Conservation (phyloP, 2,797 vertebrate species). For the Chrosomus eos region DNA sequence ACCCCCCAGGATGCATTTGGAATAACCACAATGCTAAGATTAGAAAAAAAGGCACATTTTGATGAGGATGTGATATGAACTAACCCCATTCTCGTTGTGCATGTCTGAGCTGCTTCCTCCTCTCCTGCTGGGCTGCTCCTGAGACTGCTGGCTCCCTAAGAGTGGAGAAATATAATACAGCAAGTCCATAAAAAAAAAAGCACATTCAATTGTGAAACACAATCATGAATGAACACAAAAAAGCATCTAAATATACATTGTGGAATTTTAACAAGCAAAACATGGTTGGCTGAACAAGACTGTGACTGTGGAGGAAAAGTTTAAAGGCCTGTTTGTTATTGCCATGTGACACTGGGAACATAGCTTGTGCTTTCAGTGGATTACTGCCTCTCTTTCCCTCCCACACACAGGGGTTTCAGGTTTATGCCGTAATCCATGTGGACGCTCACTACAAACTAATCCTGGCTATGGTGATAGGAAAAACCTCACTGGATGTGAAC, state of each 20-base stretch:
- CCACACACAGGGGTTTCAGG: conserved; percentile 16
- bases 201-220: not conserved
- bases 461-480: not conserved
- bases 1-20: conserved; percentile 22
- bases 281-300: conserved; percentile 1
- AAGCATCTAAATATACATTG: not conserved
- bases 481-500: not conserved
- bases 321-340: conserved; percentile 1
- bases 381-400: conserved; percentile 1
- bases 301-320: not conserved
- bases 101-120: conserved; percentile 77
- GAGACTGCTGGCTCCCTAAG: conserved; percentile 82
- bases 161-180: conserved; percentile 39
- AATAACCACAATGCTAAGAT: conserved; percentile 27
- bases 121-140: conserved; percentile 77
- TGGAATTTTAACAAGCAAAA: not conserved
- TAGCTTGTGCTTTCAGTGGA: conserved; percentile 36
- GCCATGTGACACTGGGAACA: conserved; percentile 4
- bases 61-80: conserved; percentile 53
- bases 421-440: conserved; percentile 27
- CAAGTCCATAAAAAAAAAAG: not conserved
- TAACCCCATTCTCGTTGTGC: conserved; percentile 82
- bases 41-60: conserved; percentile 15
- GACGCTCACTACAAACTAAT: conserved; percentile 21
- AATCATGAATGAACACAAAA: not conserved